Evolutionary conservation across 2,888 invertebrate genomes (phyloP), one percentile per base, ranked within the genome.

Genomic region (Tortricodes alternella): DNA sequence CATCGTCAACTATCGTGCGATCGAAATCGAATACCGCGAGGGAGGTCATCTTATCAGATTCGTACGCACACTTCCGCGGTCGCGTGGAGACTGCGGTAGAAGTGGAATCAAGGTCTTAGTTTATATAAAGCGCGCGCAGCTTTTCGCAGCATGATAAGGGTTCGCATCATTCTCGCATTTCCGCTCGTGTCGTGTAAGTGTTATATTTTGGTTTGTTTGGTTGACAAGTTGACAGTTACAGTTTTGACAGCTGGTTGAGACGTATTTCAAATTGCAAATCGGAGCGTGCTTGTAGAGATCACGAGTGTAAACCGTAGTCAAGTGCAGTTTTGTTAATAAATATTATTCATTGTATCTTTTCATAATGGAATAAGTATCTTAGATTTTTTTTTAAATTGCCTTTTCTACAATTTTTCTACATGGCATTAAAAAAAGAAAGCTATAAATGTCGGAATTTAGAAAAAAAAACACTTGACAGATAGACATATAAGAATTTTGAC

Each of bases 1-100:
- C 90, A 29, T 78, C 85, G 34, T 83, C 78, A 0, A 89, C 89
- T 13, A 90, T 79, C 7, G 90, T 90, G 16, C 86, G 84, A 59
- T 90, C 90, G 59, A 90, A 90, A 74, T 90, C 90, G 62, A 90
- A 90, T 35, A 90, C 77, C 0, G 89, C 89, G 52, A 90, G 65
- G 1, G 74, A 80, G 23, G 78, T 66, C 89, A 89, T 89, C 5
- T 67, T 72, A 51, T 63, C 64, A 70, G 65, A 63, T 52, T 56
- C 77, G 76, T 78, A 74, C 77, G 72, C 71, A 63, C 71, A 32
- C 44, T 18, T 41, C 62, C 53, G 59, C 62, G 15, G 58, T 57
- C 53, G 32, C 46, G 50, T 49, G 59, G 55, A 60, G 41, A 79
- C 80, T 80, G 78, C 64, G 61, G 41, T 7, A 11, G 5, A 19